phyloP scores from a whole-genome alignment of 2,113 vertebrate genomes.

The Phodopus roborovskii region DNA sequence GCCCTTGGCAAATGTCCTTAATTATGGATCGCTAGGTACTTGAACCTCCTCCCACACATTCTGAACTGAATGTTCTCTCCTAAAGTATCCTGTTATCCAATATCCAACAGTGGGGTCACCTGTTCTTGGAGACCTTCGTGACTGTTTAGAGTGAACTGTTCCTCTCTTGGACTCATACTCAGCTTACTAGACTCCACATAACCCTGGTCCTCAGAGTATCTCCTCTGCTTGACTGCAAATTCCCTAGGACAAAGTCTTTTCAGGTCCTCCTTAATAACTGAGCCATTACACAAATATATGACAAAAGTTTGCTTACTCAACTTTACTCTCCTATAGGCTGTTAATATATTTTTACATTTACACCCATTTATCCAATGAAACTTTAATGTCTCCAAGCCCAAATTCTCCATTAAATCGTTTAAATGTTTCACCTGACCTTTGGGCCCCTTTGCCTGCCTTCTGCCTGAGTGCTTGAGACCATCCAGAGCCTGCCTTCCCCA shows the following conservation, averaged over 20 bases:
- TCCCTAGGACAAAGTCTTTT: not conserved
- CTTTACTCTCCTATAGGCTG: not conserved
- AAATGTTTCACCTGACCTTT: too few species aligned
- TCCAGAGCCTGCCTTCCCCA: too few species aligned
- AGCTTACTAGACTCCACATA: not conserved
- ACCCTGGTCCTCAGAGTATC: not conserved
- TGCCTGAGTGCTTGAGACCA: too few species aligned
- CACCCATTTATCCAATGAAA: slow-evolving; percentile 17
- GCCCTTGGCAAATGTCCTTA: not conserved
- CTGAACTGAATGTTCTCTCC: not conserved
- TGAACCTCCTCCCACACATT: too few species aligned
- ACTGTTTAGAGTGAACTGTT: not conserved
- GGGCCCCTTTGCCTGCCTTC: too few species aligned
- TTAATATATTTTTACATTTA: not conserved
- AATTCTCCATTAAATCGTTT: slow-evolving; percentile 8
- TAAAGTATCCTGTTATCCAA: not conserved
- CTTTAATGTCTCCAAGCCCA: slow-evolving; percentile 30
- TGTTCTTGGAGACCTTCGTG: not conserved
- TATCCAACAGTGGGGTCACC: not conserved
- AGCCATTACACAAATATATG: not conserved
- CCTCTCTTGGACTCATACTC: not conserved
- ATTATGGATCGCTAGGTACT: not conserved
- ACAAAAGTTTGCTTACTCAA: not conserved
- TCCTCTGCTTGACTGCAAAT: not conserved
- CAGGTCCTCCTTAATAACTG: not conserved